Conservation (phyloP, 2,888 invertebrate genomes). For the Pachydiplax longipennis region DNA sequence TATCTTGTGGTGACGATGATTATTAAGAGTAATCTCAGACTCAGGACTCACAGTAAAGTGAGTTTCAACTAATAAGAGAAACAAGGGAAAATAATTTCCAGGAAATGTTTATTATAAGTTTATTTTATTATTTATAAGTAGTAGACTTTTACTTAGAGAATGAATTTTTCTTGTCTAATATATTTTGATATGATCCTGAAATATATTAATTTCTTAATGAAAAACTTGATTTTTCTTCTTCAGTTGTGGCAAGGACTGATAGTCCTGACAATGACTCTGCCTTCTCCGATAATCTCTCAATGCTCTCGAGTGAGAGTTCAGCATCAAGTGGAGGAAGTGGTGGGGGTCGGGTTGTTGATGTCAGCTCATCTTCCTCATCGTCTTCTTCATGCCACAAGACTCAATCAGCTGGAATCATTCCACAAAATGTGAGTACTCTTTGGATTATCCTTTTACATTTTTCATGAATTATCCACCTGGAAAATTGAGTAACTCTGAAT, state of each 20-base stretch:
- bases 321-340: constrained; percentile 85
- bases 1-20: no score
- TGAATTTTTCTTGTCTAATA: no score
- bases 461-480: not conserved
- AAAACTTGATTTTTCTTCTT: constrained; percentile 7
- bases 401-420: not conserved
- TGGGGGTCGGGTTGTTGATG: constrained; percentile 52
- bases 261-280: constrained; percentile 98
- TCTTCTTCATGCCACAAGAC: constrained; percentile 13
- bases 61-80: no score
- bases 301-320: constrained; percentile 91
- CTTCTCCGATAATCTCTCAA: constrained; percentile 95
- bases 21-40: no score
- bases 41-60: no score
- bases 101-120: no score
- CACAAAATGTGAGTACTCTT: not conserved
- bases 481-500: not conserved
- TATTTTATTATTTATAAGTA: no score
- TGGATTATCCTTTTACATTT: not conserved
- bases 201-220: not conserved
- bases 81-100: no score
- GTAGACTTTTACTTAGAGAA: no score
- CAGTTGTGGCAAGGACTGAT: constrained; percentile 73
- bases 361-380: constrained; percentile 2
- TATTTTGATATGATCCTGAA: not conserved